Conservation (phyloP, 2,888 invertebrate species). For the Cheilosia vernalis region DNA sequence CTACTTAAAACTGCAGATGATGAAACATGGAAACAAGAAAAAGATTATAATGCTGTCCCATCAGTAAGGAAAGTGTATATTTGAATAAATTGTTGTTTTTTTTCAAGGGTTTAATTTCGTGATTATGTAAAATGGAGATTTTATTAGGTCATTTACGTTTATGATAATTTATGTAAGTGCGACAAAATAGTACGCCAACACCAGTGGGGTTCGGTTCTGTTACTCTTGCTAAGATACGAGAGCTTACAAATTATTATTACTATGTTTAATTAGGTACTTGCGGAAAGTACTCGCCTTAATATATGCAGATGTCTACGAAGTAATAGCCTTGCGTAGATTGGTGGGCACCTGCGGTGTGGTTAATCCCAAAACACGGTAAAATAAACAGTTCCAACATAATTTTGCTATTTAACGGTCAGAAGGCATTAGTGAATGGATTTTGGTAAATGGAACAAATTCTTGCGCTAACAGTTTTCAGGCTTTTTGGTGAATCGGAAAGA, state of each 20-base stretch:
- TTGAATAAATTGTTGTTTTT: conserved; percentile 49
- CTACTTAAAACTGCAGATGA: conserved; percentile 64
- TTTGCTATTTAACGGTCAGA: too few species aligned
- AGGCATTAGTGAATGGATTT: too few species aligned
- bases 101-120: conserved; percentile 61
- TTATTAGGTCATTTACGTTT: conserved; percentile 41
- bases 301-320: neutral
- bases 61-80: conserved; percentile 52
- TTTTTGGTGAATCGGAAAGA: too few species aligned
- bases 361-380: neutral
- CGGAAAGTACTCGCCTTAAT: conserved; percentile 17
- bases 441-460: too few species aligned
- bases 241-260: conserved; percentile 38
- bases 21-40: conserved; percentile 54
- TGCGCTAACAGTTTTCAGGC: too few species aligned
- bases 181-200: conserved; percentile 11
- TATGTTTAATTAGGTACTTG: conserved; percentile 32
- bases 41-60: conserved; percentile 57
- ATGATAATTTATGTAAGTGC: conserved; percentile 39
- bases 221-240: conserved; percentile 38
- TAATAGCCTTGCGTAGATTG: neutral
- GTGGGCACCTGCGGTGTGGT: neutral
- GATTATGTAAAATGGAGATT: conserved; percentile 64
- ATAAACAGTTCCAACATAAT: too few species aligned
- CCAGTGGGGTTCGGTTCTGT: conserved; percentile 24